These are phyloP conservation scores for Drosophila arawakana DNA, from an alignment of 1,140 invertebrate genomes.

Conservation along the genomic window DNA sequence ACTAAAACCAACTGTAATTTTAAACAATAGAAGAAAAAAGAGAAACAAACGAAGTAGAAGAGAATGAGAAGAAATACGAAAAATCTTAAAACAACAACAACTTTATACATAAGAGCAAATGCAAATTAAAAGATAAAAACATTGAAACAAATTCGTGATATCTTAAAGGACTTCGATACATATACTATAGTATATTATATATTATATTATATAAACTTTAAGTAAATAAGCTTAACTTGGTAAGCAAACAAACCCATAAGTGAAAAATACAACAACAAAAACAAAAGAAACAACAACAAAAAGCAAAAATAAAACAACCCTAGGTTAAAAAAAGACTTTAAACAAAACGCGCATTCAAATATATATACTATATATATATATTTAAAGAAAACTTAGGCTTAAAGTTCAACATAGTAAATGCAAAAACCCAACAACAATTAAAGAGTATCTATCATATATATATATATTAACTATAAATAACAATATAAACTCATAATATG, in stretches of 20 bases:
- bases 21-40: conserved; percentile 62
- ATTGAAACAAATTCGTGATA: conserved; percentile 85
- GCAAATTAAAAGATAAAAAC: conserved; percentile 84
- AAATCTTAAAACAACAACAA: conserved; percentile 64
- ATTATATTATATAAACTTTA: conserved; percentile 80
- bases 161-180: conserved; percentile 85
- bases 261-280: conserved; percentile 51
- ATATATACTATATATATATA: conserved; percentile 65
- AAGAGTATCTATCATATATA: conserved; percentile 70
- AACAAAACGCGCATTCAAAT: conserved; percentile 78
- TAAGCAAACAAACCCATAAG: conserved; percentile 51
- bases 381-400: conserved; percentile 52
- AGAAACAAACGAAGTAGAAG: conserved; percentile 36
- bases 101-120: conserved; percentile 82
- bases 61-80: conserved; percentile 36
- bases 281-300: conserved; percentile 53
- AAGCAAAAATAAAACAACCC: conserved; percentile 68
- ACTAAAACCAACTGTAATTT: conserved; percentile 73
- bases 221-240: conserved; percentile 75
- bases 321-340: conserved; percentile 80
- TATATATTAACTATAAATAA: conserved; percentile 45
- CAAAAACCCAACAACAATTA: conserved; percentile 46
- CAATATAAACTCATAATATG: conserved; percentile 68
- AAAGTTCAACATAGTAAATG: conserved; percentile 78
- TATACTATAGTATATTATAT: conserved; percentile 85